These are phyloP conservation scores for Augiades crinisus DNA, from an alignment of 2,888 invertebrate species.

Conservation along the genomic window DNA sequence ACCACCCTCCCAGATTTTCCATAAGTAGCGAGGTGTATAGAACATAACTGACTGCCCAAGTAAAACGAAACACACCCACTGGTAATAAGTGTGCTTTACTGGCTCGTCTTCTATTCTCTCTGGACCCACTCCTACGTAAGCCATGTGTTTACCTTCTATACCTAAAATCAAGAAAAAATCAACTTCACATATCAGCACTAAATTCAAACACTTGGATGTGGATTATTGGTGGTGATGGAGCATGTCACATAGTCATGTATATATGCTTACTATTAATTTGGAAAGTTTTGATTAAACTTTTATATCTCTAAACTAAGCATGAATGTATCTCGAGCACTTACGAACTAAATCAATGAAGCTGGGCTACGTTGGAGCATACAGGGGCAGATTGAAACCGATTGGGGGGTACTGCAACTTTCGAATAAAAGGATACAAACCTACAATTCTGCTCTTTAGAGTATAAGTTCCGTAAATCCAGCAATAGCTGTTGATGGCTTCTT, in stretches of 20 bases:
- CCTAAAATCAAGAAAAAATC: constrained; percentile 46
- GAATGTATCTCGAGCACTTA: too few relatives aligned
- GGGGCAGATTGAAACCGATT: too few relatives aligned
- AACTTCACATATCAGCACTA: too few relatives aligned
- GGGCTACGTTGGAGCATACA: too few relatives aligned
- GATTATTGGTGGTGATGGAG: too few relatives aligned
- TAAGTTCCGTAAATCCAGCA: constrained; percentile 91
- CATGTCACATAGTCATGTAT: too few relatives aligned
- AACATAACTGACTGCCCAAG: constrained; percentile 85
- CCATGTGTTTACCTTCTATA: constrained; percentile 69
- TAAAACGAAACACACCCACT: constrained; percentile 87
- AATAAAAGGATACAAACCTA: constrained; percentile 52
- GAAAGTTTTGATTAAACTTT: too few relatives aligned
- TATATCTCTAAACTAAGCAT: too few relatives aligned
- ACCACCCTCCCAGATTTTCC: constrained; percentile 87
- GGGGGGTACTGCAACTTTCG: too few relatives aligned
- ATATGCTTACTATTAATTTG: too few relatives aligned
- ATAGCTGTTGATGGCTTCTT: constrained; percentile 86
- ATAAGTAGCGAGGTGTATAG: constrained; percentile 86
- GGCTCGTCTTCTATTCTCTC: constrained; percentile 65
- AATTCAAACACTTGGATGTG: too few relatives aligned
- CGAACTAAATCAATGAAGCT: too few relatives aligned
- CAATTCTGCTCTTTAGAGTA: constrained; percentile 72
- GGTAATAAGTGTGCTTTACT: constrained; percentile 84
- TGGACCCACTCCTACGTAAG: constrained; percentile 78